A percentile compares a stretch with the other conserved stretches of the same genome.
phyloP scores from a whole-genome alignment of 2,888 invertebrate genomes.

The Ophioninae sp. region DNA sequence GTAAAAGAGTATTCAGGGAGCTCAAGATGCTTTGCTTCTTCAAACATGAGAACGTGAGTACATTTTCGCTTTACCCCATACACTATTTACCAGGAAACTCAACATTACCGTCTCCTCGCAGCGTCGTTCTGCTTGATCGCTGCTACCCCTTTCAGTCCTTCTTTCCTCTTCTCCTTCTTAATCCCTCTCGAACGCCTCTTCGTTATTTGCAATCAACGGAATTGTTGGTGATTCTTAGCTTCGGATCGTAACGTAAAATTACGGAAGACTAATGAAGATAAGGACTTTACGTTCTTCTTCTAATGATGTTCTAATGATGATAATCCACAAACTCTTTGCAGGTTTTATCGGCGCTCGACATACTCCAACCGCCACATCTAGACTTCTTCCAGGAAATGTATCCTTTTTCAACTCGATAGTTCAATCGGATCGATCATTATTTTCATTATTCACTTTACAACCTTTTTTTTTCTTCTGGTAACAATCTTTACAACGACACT shows the following conservation, averaged over 20 bases:
- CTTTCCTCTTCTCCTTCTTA: too few relatives aligned
- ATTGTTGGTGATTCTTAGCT: not conserved
- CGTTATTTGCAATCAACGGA: constrained; percentile 9
- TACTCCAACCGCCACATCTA: constrained; percentile 98
- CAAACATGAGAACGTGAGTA: constrained; percentile 99
- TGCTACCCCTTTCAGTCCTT: not conserved
- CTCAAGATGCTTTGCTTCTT: constrained; percentile 99
- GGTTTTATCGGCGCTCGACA: constrained; percentile 99
- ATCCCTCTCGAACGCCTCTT: not conserved
- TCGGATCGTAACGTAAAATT: constrained; percentile 3
- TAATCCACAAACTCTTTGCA: constrained; percentile 82
- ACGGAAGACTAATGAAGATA: constrained; percentile 6
- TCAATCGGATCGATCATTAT: too few relatives aligned
- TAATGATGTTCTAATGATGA: constrained; percentile 16
- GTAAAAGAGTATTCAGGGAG: constrained; percentile 99
- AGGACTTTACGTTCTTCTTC: not conserved
- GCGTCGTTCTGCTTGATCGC: not conserved
- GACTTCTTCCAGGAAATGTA: constrained; percentile 99
- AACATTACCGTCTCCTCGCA: not conserved
- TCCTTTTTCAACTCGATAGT: constrained; percentile 83
- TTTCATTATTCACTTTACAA: too few relatives aligned
- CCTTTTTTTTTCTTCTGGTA: not conserved
- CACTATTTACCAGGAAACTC: constrained; percentile 27
- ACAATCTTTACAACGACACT: not conserved
- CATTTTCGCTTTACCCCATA: not conserved